A percentile compares a stretch with the other conserved stretches of the same genome.
Evolutionary conservation across 2,797 vertebrate genomes (phyloP).

Genomic region (Sciurus carolinensis): DNA sequence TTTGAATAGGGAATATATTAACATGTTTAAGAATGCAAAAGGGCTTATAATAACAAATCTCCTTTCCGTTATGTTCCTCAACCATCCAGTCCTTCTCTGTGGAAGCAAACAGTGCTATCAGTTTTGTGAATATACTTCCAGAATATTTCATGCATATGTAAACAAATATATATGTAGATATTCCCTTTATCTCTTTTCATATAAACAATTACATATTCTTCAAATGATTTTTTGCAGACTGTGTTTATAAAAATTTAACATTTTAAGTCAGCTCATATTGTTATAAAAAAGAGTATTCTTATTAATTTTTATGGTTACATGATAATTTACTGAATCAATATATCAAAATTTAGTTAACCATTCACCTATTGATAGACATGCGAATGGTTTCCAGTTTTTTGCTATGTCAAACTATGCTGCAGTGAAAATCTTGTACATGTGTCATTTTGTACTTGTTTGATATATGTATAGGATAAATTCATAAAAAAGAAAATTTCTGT

Average conservation of each 20-base stretch:
- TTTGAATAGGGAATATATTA: neutral
- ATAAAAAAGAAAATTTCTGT: constrained; percentile 22
- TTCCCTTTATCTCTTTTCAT: neutral
- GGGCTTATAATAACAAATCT: constrained; percentile 8
- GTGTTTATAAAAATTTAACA: neutral
- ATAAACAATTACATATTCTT: neutral
- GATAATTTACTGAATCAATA: neutral
- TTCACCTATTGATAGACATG: neutral
- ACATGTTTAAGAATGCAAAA: constrained; percentile 25
- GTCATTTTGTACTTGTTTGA: constrained; percentile 29
- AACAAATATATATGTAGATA: neutral
- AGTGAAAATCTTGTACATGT: neutral
- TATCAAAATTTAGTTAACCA: neutral
- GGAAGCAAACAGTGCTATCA: constrained; percentile 10
- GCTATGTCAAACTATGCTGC: neutral
- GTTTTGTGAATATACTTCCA: constrained; percentile 8
- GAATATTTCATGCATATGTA: neutral
- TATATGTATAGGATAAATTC: neutral
- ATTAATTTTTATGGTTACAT: constrained; percentile 21
- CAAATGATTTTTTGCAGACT: neutral
- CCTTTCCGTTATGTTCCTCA: neutral
- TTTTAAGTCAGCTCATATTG: constrained; percentile 23
- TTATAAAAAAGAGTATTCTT: neutral
- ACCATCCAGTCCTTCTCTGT: neutral
- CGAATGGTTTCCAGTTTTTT: neutral